Evolutionary conservation across 2,113 vertebrate species (phyloP).

Genomic region (Eubucco bourcierii): DNA sequence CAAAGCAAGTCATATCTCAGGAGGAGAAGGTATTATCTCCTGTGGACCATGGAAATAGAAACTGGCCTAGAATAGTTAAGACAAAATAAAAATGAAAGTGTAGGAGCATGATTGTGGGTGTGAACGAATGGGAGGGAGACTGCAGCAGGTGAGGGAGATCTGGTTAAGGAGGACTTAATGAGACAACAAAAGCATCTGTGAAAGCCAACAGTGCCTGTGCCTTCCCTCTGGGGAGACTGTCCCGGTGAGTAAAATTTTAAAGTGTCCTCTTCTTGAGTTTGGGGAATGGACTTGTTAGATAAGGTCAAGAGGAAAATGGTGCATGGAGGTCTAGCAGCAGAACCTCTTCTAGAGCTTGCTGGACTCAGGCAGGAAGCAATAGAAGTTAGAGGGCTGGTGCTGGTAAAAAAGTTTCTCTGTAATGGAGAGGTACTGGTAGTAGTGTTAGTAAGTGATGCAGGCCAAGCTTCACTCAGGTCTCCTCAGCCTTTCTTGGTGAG

Average conservation of each 20-base stretch:
- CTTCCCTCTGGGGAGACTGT: neutral
- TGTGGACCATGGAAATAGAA: neutral
- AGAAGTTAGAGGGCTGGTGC: accelerated
- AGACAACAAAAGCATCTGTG: conserved; percentile 19
- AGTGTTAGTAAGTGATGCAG: neutral
- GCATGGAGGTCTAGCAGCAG: accelerated
- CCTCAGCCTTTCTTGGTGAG: neutral
- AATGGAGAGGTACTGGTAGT: neutral
- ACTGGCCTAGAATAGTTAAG: neutral
- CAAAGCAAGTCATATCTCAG: accelerated
- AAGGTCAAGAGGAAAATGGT: neutral
- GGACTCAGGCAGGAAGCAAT: neutral
- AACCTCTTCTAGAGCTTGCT: neutral
- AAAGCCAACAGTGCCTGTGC: neutral
- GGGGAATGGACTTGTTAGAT: neutral
- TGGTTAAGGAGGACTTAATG: neutral
- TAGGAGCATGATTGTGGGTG: neutral
- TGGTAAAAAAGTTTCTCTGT: neutral
- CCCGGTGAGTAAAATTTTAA: conserved; percentile 44
- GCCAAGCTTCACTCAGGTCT: neutral
- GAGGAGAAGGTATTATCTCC: neutral
- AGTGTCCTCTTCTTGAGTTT: neutral
- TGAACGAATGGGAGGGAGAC: neutral
- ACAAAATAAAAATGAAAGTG: neutral
- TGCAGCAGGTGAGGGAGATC: neutral